Base-by-base conservation (phyloP, 1,140 invertebrate genomes). In the Metaphire vulgaris region DNA sequence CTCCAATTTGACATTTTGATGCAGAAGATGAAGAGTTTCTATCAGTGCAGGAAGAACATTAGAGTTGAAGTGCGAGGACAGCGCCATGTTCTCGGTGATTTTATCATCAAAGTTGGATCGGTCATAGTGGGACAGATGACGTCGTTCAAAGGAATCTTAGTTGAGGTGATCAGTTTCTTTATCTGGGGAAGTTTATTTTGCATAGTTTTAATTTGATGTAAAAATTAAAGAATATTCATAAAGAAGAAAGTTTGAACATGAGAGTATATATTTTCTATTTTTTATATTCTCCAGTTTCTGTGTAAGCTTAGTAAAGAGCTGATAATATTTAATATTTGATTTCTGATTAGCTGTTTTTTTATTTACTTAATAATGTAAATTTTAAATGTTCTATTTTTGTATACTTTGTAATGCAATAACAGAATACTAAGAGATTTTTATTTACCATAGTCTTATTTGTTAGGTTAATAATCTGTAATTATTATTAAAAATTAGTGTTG, bases 61-160 rank as follows among this genome's bases (percentile, higher is more conserved):
- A 88, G 88, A 83, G 91, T 95, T 74, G 96, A 98, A 86, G 92
- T 92, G 0, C 96, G 96, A 85, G 96, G 96, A 0, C 92, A 93
- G 0, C 88, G 94, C 70, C 98, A 94, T 86, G 93, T 97, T 86
- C 89, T 96, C 32, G 92, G 91, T 0, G 96, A 99, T 85, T 98
- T 99, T 86, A 90, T 94, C 79, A 91, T 98, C 1, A 98, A 98
- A 87, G 88, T 98, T 1, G 96, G 96, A 31, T 93, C 91, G 69
- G 95, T 98, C 1, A 92, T 92, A 14, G 93, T 97, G 88, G 93
- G 92, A 84, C 91, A 78, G 71, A 80, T 79, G 16, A 82, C 94
- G 74, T 95, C 92, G 82, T 96, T 97, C 83, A 97, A 97, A 87
- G 96, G 95, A 16, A 91, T 98, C 75, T 88, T 98, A 0, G 90